Percentiles rank a stretch among this genome's conserved stretches.
phyloP scores from a whole-genome alignment of 1,140 invertebrate species.

The Ooceraea biroi region DNA sequence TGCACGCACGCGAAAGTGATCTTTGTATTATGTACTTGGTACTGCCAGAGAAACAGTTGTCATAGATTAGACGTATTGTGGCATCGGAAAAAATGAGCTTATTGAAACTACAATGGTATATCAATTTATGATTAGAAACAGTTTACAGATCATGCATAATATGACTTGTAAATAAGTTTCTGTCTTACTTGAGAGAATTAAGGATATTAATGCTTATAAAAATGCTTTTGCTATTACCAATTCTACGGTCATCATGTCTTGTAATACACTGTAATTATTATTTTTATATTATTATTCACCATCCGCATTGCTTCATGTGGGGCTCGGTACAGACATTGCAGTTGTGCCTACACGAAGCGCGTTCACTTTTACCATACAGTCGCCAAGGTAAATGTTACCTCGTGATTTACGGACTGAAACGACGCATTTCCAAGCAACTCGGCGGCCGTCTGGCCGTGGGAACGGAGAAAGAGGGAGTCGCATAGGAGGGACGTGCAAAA shows the following conservation, averaged over 20 bases:
- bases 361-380: slow-evolving; percentile 74
- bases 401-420: slow-evolving; percentile 64
- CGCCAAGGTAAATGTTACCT: slow-evolving; percentile 53
- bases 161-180: neutral
- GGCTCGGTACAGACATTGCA: neutral
- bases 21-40: neutral
- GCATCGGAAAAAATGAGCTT: neutral
- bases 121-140: slow-evolving; percentile 12
- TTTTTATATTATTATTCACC: neutral
- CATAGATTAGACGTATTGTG: neutral
- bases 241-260: neutral
- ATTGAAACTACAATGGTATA: neutral
- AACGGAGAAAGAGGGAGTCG: slow-evolving; percentile 69
- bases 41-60: neutral
- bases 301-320: neutral
- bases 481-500: slow-evolving; percentile 62
- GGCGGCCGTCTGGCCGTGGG: slow-evolving; percentile 70
- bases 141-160: neutral
- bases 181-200: neutral
- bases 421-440: slow-evolving; percentile 68
- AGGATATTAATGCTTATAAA: neutral
- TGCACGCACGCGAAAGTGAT: neutral
- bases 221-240: neutral
- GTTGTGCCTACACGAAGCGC: slow-evolving; percentile 6
- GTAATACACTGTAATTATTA: neutral